Evolutionary conservation across 2,797 vertebrate genomes (phyloP), one percentile per base, ranked within the genome.

Genomic region (Propithecus perrieri): DNA sequence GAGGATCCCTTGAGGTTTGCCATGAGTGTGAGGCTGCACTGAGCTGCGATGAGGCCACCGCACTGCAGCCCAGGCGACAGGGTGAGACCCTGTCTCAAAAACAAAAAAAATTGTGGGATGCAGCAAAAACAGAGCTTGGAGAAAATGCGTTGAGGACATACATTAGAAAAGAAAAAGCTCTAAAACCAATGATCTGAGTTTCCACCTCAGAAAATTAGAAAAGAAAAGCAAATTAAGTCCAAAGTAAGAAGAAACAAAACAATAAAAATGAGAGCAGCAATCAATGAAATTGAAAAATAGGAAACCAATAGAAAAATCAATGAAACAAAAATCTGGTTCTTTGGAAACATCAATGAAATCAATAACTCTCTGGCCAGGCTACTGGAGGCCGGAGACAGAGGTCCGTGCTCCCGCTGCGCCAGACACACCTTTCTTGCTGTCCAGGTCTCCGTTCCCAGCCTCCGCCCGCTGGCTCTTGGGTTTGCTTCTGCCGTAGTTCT

Each of bases 361-460:
- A 17, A 1, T 17, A n/a, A 65, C 30, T 7, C 63, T 65, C 30
- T 7, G 33, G 63, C 15, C 63, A n/a, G 33, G 63, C 63, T n/a
- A 17, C 1, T 14, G 15, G 33, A 35, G 65, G 65, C n/a, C n/a
- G n/a, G 10, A 18, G n/a, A 33, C 10, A 17, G 65, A 38, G 65
- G 63, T 33, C 57, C 24, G 24, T 10, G 63, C 15, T 22, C 69
- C 35, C 22, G 5, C 46, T 17, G 3, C 48, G 18, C 22, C 72
- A 71, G 4, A 43, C 75, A 65, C 89, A 98, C 97, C 97, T 97
- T 85, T 81, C 84, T 28, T 71, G 89, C 1, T 1, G n/a, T 22
- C 0, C 0, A 35, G 14, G 28, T 87, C 65, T 0, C n/a, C 2
- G 11, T 63, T 61, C 1, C 85, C 7, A 53, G 74, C 46, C 72